Evolutionary conservation across 2,888 invertebrate genomes (phyloP).

Genomic region (Calameuta filiformis): DNA sequence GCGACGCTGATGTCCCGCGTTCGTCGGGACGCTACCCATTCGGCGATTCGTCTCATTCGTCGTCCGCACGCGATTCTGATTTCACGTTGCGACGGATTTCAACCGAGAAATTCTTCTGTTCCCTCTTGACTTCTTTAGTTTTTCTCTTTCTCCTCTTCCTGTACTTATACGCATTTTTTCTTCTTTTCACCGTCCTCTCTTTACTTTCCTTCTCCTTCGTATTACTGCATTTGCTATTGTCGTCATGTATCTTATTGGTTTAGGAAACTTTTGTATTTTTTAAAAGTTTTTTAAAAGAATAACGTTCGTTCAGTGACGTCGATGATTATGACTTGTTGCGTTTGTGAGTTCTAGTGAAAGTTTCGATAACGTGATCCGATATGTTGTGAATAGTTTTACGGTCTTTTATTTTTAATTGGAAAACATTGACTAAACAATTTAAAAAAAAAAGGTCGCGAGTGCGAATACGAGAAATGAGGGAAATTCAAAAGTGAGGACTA

Average conservation of each 20-base stretch:
- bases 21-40: conserved; percentile 25
- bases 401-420: too few relatives aligned
- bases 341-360: neutral
- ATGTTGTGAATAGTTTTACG: neutral
- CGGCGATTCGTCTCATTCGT: conserved; percentile 36
- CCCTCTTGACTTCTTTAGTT: neutral
- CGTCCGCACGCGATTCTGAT: conserved; percentile 43
- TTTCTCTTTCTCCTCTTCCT: neutral
- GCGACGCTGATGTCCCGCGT: conserved; percentile 17
- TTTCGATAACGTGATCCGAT: neutral
- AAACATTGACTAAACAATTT: neutral
- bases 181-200: neutral
- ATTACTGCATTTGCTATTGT: neutral
- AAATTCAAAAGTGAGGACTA: neutral
- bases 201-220: neutral
- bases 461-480: neutral
- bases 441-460: neutral
- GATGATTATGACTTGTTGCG: neutral
- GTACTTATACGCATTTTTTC: neutral
- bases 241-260: neutral
- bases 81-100: conserved; percentile 1
- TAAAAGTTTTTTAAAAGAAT: neutral
- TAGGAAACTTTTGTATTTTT: neutral
- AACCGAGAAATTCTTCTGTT: neutral
- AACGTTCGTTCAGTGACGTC: neutral